Base-by-base conservation (phyloP, 2,797 vertebrate species). In the Siniperca obscura region DNA sequence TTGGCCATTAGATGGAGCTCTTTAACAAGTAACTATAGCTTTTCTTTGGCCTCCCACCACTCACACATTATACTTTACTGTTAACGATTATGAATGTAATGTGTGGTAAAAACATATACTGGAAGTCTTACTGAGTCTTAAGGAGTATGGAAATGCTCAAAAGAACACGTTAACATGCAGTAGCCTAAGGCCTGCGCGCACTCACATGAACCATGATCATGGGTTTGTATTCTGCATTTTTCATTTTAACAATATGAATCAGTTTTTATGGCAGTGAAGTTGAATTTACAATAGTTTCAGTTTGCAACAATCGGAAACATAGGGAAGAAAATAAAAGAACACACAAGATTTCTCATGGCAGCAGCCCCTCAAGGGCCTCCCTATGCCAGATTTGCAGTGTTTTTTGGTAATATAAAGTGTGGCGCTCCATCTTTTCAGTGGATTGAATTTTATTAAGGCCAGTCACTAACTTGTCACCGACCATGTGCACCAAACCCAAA, bases 1-100 rank as follows among this genome's bases (percentile, higher is more conserved):
- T 44, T 59, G 53, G 42, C 74, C 86, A 7, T 16, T 71, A 81
- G 86, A 76, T 80, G 76, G 86, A 0, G 71, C 68, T 79, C 38
- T 86, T 83, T 36, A 22, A 66, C 60, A 72, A 70, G 48, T 22
- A 71, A 61, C 5, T 44, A 2, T 0, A 0, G 46, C 25, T 64
- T 76, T 16, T 46, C 6, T n/a, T 40, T 50, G 9, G 4, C 67
- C 44, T 60, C 17, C 14, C 27, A 48, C 6, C 22, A 46, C 42
- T 70, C 55, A 30, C 25, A 59, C 5, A 2, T 59, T 42, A 56
- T 38, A 65, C 16, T 50, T 30, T 6, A 34, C 44, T 42, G 3
- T 36, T 57, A 34, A 14, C 19, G 30, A 30, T 44, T 44, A 57
- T 55, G 40, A 4, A 57, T 65, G 36, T 30, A 30, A 30, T 30